Base-by-base conservation (phyloP, 2,113 vertebrate species). In the Xiphophorus hellerii region DNA sequence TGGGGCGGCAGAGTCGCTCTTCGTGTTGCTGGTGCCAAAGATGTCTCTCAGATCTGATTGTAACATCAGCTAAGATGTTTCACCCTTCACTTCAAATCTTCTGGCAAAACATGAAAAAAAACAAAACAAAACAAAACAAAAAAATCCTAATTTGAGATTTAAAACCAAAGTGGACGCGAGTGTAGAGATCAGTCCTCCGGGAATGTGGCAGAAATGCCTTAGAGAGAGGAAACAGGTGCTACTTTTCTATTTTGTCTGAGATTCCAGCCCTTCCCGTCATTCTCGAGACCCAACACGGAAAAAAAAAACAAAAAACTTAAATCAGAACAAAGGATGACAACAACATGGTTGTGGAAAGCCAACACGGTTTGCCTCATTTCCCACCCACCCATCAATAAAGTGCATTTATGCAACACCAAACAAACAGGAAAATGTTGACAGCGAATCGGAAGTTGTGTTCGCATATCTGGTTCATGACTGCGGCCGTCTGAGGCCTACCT, bases 381-480 rank as follows among this genome's bases (percentile, higher is more conserved):
- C 92, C 92, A 90, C 91, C 89, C 90, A 89, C 92, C 87, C 84
- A 91, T 93, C 94, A 92, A 93, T 94, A 95, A 95, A 95, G 94
- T 94, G 93, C 94, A 94, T 94, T 92, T 93, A 93, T 94, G 92
- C 93, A 92, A 94, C 93, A 93, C 87, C 88, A 93, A 92, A 93
- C 88, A 91, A 92, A 93, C 92, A 92, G 87, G 89, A 90, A 89
- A 87, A 91, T 93, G 92, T 90, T 90, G 90, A 92, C 89, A 90
- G 93, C 86, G 83, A 84, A 91, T 90, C 83, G 87, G 91, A 93
- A 90, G 90, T 91, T 87, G 90, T 87, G 87, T 91, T 86, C 71
- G 93, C 87, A 82, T 85, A 71, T 91, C 89, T 90, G 89, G 88
- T 84, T 93, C 83, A 90, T 93, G 90, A 91, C 80, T 86, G n/a